phyloP scores from a whole-genome alignment of 2,888 invertebrate species.

The Leucophora obtusa region DNA sequence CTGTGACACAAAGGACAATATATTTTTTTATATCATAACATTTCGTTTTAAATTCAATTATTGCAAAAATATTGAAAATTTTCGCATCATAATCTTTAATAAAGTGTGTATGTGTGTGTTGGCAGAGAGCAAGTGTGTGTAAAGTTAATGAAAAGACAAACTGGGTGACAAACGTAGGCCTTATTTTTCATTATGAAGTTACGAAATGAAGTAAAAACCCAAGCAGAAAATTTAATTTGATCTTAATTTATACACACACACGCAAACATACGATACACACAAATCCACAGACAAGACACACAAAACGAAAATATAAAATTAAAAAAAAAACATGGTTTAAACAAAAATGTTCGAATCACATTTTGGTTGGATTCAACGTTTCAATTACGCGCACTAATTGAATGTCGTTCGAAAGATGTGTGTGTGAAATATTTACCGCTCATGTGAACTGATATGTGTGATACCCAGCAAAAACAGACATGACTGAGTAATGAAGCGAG shows the following conservation, averaged over 20 bases:
- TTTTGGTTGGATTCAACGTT: constrained; percentile 57
- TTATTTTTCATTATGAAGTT: constrained; percentile 41
- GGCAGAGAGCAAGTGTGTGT: not conserved
- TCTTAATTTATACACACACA: constrained; percentile 44
- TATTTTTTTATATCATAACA: not conserved
- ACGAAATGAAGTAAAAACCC: constrained; percentile 35
- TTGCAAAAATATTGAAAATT: constrained; percentile 38
- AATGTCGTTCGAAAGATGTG: constrained; percentile 49
- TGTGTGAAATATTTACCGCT: constrained; percentile 18
- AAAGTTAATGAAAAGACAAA: constrained; percentile 53
- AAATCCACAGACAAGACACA: not conserved
- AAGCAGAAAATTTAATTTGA: constrained; percentile 58
- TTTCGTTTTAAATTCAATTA: constrained; percentile 46
- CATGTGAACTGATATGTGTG: constrained; percentile 51
- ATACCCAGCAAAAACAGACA: too few species aligned
- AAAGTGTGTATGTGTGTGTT: constrained; percentile 2
- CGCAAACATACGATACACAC: not conserved
- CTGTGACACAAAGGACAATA: too few species aligned
- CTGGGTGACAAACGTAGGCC: constrained; percentile 38
- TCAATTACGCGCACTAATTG: constrained; percentile 59
- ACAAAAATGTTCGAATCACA: constrained; percentile 65
- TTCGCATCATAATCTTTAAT: constrained; percentile 42
- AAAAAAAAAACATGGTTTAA: constrained; percentile 56
- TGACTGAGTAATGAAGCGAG: too few species aligned
- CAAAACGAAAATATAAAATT: not conserved